Base-by-base conservation (phyloP, 2,113 vertebrate genomes). In the Neolamprologus tretocephalus region DNA sequence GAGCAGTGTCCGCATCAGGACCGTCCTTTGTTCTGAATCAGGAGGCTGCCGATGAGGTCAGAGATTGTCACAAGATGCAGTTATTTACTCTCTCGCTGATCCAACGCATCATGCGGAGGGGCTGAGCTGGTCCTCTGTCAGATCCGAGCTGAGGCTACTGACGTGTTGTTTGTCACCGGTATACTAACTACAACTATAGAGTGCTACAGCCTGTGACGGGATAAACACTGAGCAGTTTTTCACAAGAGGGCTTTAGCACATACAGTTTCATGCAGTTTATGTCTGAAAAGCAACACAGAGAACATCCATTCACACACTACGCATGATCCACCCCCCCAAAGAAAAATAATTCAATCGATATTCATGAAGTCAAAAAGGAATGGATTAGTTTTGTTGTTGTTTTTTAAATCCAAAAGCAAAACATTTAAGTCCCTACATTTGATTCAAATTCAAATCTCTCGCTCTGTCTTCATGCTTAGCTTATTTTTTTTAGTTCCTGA, bases 191-290 rank as follows among this genome's bases (percentile, higher is more conserved):
- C 86, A 21, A 87, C 86, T 87, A 91, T 54, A 51, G 87, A 86
- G 87, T 80, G 89, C 82, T 87, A 83, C 89, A 51, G 92, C 81
- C 83, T 87, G 92, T 89, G 89, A 91, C 71, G 6, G 86, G 87
- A 83, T 89, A 57, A 87, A 91, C 89, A 90, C 88, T 7, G 88
- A 89, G 87, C 85, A 82, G 83, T 58, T 85, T 91, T 92, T 82
- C 86, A 94, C 91, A 86, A 89, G 81, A 89, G 92, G 80, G 87
- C 83, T 73, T 92, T 55, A 94, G 89, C 89, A 95, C 91, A 92
- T 66, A 91, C 87, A 95, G 71, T 75, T 90, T 95, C 96, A 97
- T 97, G 96, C 95, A 96, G 86, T 91, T 88, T 83, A 82, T 92
- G 93, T 93, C 89, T 68, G 91, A 87, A 94, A 89, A 94, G 89